Conservation (phyloP, 1,140 invertebrate species). For the Drosophila sulfurigaster region DNA sequence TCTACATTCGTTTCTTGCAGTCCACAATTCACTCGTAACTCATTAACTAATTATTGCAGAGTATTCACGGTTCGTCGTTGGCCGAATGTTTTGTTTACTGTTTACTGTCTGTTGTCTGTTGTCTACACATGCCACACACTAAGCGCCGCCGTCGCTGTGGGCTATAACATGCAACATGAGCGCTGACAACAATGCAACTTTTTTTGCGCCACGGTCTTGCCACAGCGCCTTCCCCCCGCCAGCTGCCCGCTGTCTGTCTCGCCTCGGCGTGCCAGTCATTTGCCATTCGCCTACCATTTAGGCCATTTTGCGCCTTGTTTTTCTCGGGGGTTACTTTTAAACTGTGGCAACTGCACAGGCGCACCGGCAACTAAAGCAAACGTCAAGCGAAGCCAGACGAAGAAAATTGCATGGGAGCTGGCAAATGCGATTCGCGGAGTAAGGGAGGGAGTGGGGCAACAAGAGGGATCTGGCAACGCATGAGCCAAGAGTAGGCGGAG, state of each 20-base stretch:
- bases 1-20: neutral
- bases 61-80: constrained; percentile 56
- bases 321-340: constrained; percentile 55
- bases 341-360: constrained; percentile 17
- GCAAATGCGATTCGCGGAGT: neutral
- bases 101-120: neutral
- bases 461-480: constrained; percentile 27
- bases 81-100: neutral
- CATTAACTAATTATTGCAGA: constrained; percentile 23
- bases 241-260: neutral
- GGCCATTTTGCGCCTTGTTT: constrained; percentile 71
- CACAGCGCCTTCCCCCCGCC: neutral
- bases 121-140: constrained; percentile 59
- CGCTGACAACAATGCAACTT: constrained; percentile 78
- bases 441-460: constrained; percentile 25
- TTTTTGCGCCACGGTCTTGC: constrained; percentile 42
- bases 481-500: constrained; percentile 77
- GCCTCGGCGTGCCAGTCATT: neutral
- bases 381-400: constrained; percentile 51
- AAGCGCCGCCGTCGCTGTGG: constrained; percentile 53
- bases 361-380: constrained; percentile 31
- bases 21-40: neutral
- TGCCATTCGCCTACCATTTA: constrained; percentile 50
- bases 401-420: constrained; percentile 61
- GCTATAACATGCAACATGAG: constrained; percentile 63